Conservation (phyloP, 2,888 invertebrate genomes). For the Lymantria monacha region DNA sequence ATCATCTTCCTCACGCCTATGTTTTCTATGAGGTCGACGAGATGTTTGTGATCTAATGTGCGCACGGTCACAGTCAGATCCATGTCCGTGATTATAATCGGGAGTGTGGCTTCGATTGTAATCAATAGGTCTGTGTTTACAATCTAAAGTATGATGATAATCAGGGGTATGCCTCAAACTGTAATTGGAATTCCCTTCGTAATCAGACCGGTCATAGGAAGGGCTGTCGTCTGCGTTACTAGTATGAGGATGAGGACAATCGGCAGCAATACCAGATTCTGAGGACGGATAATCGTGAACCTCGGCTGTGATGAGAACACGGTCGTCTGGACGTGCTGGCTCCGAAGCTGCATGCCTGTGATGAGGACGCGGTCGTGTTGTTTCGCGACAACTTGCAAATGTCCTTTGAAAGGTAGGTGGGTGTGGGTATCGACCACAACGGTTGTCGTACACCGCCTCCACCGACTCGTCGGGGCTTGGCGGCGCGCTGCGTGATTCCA, state of each 20-base stretch:
- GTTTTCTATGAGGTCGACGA: constrained; percentile 62
- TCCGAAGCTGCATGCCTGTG: constrained; percentile 74
- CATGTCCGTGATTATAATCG: constrained; percentile 68
- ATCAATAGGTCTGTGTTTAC: constrained; percentile 65
- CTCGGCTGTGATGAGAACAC: constrained; percentile 72
- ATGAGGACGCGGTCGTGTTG: constrained; percentile 63
- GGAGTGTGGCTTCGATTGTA: constrained; percentile 72
- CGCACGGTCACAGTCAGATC: constrained; percentile 63
- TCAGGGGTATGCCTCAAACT: constrained; percentile 67
- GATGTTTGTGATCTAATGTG: constrained; percentile 68
- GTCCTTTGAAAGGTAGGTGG: constrained; percentile 78
- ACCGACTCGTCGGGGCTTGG: constrained; percentile 81
- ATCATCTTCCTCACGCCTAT: constrained; percentile 69
- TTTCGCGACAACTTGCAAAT: constrained; percentile 74
- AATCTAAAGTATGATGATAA: constrained; percentile 69
- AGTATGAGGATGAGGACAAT: constrained; percentile 73
- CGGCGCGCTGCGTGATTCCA: constrained; percentile 82
- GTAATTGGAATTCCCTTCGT: constrained; percentile 70
- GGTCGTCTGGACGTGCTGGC: constrained; percentile 73
- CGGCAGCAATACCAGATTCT: constrained; percentile 78
- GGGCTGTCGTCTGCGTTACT: constrained; percentile 75
- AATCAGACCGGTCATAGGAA: constrained; percentile 73
- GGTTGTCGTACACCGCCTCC: constrained; percentile 87
- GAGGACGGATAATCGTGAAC: constrained; percentile 80
- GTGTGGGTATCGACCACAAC: constrained; percentile 86